Conservation (phyloP, 2,888 invertebrate genomes). For the Tachina fera region DNA sequence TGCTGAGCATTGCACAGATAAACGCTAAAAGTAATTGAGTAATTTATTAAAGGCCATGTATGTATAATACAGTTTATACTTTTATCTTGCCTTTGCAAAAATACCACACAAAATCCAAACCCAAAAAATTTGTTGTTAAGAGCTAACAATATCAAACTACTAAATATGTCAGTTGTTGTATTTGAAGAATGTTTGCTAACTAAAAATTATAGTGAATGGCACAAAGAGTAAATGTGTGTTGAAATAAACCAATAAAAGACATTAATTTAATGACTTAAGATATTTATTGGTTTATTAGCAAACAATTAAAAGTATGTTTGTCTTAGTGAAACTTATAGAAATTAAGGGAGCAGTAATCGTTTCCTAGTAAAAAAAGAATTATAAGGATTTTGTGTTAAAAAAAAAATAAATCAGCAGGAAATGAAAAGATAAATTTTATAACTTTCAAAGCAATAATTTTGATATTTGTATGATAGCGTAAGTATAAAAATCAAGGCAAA, state of each 20-base stretch:
- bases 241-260: constrained; percentile 46
- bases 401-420: neutral
- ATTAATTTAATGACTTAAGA: constrained; percentile 38
- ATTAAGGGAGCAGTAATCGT: neutral
- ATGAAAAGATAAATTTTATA: neutral
- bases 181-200: constrained; percentile 7
- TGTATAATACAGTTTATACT: constrained; percentile 35
- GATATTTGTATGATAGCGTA: neutral
- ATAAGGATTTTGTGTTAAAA: neutral
- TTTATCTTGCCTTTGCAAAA: constrained; percentile 16
- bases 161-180: constrained; percentile 20
- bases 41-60: constrained; percentile 66
- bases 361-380: neutral
- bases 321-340: constrained; percentile 8
- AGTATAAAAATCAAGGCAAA: no score
- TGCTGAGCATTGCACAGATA: constrained; percentile 67
- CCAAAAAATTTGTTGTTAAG: constrained; percentile 11
- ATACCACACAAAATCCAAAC: neutral
- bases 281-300: constrained; percentile 47
- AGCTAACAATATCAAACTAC: neutral
- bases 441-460: neutral
- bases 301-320: constrained; percentile 42
- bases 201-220: neutral
- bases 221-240: constrained; percentile 16
- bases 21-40: constrained; percentile 64